Evolutionary conservation across 2,113 vertebrate species (phyloP), one percentile per base, ranked within the genome.

Genomic region (Indri indri): DNA sequence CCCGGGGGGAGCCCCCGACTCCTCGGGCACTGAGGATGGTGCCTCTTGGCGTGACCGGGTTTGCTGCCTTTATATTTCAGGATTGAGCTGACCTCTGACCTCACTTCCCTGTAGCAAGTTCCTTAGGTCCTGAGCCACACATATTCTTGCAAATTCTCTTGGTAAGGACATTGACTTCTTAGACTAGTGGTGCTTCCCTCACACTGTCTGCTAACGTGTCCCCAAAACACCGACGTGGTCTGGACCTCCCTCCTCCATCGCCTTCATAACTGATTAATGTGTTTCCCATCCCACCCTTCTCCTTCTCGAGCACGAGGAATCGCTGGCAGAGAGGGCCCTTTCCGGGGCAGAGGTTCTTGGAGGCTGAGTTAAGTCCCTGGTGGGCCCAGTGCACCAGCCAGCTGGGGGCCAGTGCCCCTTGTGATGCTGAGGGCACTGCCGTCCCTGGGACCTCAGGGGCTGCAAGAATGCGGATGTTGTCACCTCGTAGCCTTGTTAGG

Each of bases 1-100:
- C 32, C 77, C 34, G 3, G 5, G 18, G 13, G 22, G 80, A 54
- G 22, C 40, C 17, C 13, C 23, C 8, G 1, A 7, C 50, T 37
- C n/a, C 92, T 50, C 14, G 32, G 11, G 71, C 52, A 57, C 93
- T 0, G 0, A 68, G 79, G 32, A 0, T 30, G 12, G 88, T 91
- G 96, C 97, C 65, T 86, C 96, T 77, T 88, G 95, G 97, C 92
- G 95, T 99, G 98, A 99, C 98, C 93, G 85, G 87, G 68, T 98
- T 96, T 98, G 98, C 98, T 99, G 97, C 98, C 96, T 99, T 99
- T 99, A 96, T 99, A 97, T 99, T 99, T 98, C 99, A 99, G 99
- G 99, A 99, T 99, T 99, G 99, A 99, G 98, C 99, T 99, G 99
- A 99, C 99, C 98, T 99, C 99, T 99, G 99, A 99, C 98, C 98